Evolutionary conservation across 37 sponge, comb jelly and placozoan species (phyloP).

Genomic region (Beroe forskalii): DNA sequence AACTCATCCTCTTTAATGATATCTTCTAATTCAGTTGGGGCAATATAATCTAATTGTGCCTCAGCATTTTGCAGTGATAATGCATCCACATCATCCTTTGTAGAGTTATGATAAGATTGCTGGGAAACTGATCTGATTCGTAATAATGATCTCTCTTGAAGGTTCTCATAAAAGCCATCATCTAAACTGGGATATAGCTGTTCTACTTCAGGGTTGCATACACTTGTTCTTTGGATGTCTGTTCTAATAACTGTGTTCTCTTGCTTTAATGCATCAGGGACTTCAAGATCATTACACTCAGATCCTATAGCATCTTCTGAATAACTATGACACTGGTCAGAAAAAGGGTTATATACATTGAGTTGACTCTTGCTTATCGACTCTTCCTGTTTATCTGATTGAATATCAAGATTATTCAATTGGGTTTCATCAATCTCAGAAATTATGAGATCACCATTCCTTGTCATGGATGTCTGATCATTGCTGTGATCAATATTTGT

Average conservation of each 20-base stretch:
- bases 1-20: neutral
- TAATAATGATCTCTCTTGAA: neutral
- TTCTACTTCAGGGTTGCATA: neutral
- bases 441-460: neutral
- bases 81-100: constrained; percentile 5
- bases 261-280: neutral
- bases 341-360: neutral
- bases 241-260: neutral
- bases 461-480: neutral
- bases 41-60: constrained; percentile 48
- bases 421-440: neutral
- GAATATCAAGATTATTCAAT: constrained; percentile 34
- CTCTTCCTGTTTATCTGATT: neutral
- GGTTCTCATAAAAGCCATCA: constrained; percentile 48
- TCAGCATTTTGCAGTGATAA: constrained; percentile 36
- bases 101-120: constrained; percentile 27
- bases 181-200: constrained; percentile 45
- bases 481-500: no score
- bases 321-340: no score
- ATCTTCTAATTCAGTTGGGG: constrained; percentile 8
- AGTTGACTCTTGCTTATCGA: constrained; percentile 33
- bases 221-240: neutral
- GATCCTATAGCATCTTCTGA: no score
- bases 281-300: neutral
- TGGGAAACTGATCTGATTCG: neutral